These are phyloP conservation scores for Erebia ligea DNA, from an alignment of 2,888 invertebrate genomes.

Conservation along the genomic window DNA sequence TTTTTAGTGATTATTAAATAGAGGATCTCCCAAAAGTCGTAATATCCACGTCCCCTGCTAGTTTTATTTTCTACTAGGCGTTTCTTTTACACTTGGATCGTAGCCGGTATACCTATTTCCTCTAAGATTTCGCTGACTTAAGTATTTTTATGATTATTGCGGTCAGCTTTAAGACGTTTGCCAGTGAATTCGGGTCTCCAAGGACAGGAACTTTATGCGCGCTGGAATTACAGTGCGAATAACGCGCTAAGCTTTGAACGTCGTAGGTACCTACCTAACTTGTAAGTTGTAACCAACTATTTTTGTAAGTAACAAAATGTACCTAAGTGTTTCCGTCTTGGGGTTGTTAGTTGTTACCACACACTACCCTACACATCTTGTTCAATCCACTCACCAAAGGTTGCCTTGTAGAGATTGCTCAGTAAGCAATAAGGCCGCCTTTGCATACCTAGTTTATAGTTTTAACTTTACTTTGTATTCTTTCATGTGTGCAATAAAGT, in stretches of 20 bases:
- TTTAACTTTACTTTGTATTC: too few relatives aligned
- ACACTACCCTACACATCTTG: too few relatives aligned
- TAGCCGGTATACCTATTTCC: constrained; percentile 4
- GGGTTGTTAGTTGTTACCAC: background rate
- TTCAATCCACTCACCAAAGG: too few relatives aligned
- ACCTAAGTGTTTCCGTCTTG: background rate
- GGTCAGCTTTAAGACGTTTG: constrained; percentile 20
- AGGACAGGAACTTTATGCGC: constrained; percentile 16
- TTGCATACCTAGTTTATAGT: too few relatives aligned
- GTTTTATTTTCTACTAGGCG: background rate
- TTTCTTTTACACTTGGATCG: background rate
- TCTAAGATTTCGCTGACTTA: constrained; percentile 19
- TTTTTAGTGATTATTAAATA: too few relatives aligned
- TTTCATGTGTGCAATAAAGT: too few relatives aligned
- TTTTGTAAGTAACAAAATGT: constrained; percentile 1
- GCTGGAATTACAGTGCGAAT: constrained; percentile 8
- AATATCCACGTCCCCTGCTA: too few relatives aligned
- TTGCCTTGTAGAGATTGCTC: too few relatives aligned
- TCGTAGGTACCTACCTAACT: background rate
- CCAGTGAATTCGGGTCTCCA: constrained; percentile 20
- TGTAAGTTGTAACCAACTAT: background rate
- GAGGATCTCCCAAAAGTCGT: too few relatives aligned
- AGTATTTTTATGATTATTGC: constrained; percentile 33
- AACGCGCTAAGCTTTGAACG: constrained; percentile 15
- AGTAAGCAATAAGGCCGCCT: too few relatives aligned